phyloP scores from a whole-genome alignment of 2,797 vertebrate genomes.

The Cercopithecus hamlyni region DNA sequence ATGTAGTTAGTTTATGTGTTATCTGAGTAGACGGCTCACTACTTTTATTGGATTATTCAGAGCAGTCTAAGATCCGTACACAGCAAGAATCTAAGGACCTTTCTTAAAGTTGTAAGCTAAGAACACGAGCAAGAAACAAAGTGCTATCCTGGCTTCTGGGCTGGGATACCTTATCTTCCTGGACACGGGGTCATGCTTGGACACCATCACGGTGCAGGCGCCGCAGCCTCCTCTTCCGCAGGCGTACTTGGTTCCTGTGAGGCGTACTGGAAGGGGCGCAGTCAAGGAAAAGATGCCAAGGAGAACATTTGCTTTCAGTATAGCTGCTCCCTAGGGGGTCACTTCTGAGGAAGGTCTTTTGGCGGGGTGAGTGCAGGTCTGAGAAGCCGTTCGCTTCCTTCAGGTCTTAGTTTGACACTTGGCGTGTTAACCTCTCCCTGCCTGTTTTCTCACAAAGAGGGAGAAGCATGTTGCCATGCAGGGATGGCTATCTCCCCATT shows the following conservation, averaged over 20 bases:
- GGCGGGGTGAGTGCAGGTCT: neutral
- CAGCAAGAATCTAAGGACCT: neutral
- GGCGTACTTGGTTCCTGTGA: conserved; percentile 88
- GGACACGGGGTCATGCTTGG: conserved; percentile 79
- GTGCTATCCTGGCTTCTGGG: too few species aligned
- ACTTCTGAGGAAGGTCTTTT: neutral
- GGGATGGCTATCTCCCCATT: neutral
- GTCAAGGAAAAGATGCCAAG: conserved; percentile 68
- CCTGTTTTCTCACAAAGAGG: neutral
- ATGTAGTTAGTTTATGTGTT: neutral
- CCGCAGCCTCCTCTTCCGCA: conserved; percentile 91
- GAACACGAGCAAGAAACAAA: neutral
- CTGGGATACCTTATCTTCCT: conserved; percentile 86
- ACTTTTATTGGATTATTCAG: neutral
- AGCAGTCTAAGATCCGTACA: neutral
- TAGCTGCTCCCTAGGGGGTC: neutral
- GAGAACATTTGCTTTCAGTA: neutral
- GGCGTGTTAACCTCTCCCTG: neutral
- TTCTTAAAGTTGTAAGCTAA: neutral
- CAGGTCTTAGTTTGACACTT: neutral
- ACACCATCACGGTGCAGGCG: conserved; percentile 91
- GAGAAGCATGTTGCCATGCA: rapidly evolving
- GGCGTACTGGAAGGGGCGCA: conserved; percentile 62
- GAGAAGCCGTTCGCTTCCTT: neutral
- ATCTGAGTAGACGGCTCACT: neutral